Base-by-base conservation (phyloP, 2,797 vertebrate species). In the Aphelocoma californica region DNA sequence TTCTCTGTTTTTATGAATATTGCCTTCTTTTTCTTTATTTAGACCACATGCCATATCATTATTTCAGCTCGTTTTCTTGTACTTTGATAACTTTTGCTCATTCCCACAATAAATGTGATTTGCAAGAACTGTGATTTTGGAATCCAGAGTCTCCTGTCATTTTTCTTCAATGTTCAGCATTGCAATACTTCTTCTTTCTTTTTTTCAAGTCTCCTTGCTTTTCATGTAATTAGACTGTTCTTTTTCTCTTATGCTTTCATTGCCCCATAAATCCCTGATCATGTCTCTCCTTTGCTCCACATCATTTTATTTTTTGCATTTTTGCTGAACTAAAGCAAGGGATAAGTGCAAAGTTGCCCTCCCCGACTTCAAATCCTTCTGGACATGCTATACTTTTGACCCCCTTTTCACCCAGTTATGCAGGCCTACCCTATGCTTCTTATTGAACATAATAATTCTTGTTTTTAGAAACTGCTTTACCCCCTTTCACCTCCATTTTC, bases 61-160 rank as follows among this genome's bases (percentile, higher is more conserved):
- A n/a, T 75, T 92, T 95, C 70, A 91, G 66, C 32, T 91, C 20
- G 56, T 82, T 88, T 96, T 86, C 69, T 72, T 78, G 24, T 69
- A 32, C 73, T 87, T 84, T 78, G 10, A 29, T 73, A 36, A 42
- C 16, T 75, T 78, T n/a, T 81, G 18, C 45, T 74, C 57, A 51
- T 66, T 92, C 36, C 17, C 57, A 85, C 48, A 64, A 64, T 14
- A 82, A 77, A 77, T 45, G 14, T 31, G 9, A 10, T 83, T 86
- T 79, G 69, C 31, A 85, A 65, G 77, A 69, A 45, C 20, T 57
- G 23, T n/a, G 32, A 42, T 62, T 91, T 73, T 56, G 10, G 11
- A 54, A 18, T 70, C 21, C 50, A 82, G 40, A 69, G 25, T 73
- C 24, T 86, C 48, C 20, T 74, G 7, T n/a, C 12, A 36, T 69